Base-by-base conservation (phyloP, 2,797 vertebrate genomes). In the Crax fasciolata region DNA sequence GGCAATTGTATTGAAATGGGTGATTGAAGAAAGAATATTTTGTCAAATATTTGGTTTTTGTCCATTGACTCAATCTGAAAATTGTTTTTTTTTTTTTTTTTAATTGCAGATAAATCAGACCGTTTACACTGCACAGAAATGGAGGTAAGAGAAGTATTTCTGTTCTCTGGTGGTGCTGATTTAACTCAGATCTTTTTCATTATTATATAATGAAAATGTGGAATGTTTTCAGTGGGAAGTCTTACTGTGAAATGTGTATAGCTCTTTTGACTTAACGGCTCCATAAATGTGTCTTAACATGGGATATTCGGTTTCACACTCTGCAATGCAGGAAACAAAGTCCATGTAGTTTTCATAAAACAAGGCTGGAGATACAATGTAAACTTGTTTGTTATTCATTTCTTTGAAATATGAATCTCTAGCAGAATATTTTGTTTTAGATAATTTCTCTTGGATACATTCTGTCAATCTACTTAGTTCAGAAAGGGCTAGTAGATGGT, bases 101-200 rank as follows among this genome's bases (percentile, higher is more conserved):
- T 95, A 9, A 11, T 95, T 98, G n/a, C 97, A 98, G 98, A 90
- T 97, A 98, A 96, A 96, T 93, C 96, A 1, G 87, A 77, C 85
- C 94, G 9, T 90, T 96, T 94, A 89, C 85, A 67, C 55, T 98
- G 97, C 96, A 97, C 97, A 91, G 98, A 98, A 96, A 97, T 97
- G 91, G 98, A 98, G 98, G 98, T 98, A 98, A 98, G 98, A 92
- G 28, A 92, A 93, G 51, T 76, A 35, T 59, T 75, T 79, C 28
- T 85, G 8, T 73, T 67, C 11, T 80, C 12, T 77, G 10, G 48
- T 63, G 16, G 5, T 55, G 10, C 24, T 87, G 51, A 43, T 73
- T 76, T 62, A 87, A 13, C 41, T 90, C 8, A 27, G 11, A 8
- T 51, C n/a, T 63, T 62, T 84, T 65, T 55, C 32, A 28, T 86